Evolutionary conservation across 2,113 vertebrate genomes (phyloP).

Genomic region (Piliocolobus tephrosceles): DNA sequence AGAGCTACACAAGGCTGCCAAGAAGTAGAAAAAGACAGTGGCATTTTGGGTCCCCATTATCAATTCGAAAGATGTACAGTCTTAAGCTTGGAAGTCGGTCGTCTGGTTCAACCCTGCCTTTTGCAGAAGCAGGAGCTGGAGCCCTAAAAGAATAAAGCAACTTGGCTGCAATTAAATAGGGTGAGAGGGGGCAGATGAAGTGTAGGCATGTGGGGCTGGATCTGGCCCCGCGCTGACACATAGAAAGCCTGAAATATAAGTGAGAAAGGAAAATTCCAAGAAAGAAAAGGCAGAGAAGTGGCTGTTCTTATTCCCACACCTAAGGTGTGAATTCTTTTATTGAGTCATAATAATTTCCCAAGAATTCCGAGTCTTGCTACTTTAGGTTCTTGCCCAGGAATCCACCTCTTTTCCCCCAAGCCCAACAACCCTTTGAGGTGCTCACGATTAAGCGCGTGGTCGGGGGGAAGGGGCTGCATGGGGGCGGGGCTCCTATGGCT

Average conservation of each 20-base stretch:
- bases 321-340: constrained; percentile 34
- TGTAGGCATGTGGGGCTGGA: background rate
- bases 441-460: background rate
- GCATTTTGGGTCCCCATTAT: background rate
- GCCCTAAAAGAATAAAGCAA: background rate
- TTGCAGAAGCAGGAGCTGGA: background rate
- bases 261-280: background rate
- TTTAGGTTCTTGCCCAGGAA: background rate
- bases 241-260: background rate
- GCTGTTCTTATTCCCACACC: background rate
- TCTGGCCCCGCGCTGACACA: background rate
- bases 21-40: background rate
- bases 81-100: background rate
- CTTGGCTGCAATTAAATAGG: background rate
- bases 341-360: constrained; percentile 34
- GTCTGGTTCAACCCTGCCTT: background rate
- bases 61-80: background rate
- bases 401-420: background rate
- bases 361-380: constrained; percentile 8
- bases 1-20: background rate
- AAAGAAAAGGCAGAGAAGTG: background rate
- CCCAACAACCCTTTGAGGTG: background rate
- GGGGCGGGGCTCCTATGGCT: background rate
- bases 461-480: background rate
- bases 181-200: background rate